These are phyloP conservation scores for Bolinopsis microptera DNA, from an alignment of 37 sponge, comb jelly and placozoan species.

Conservation along the genomic window DNA sequence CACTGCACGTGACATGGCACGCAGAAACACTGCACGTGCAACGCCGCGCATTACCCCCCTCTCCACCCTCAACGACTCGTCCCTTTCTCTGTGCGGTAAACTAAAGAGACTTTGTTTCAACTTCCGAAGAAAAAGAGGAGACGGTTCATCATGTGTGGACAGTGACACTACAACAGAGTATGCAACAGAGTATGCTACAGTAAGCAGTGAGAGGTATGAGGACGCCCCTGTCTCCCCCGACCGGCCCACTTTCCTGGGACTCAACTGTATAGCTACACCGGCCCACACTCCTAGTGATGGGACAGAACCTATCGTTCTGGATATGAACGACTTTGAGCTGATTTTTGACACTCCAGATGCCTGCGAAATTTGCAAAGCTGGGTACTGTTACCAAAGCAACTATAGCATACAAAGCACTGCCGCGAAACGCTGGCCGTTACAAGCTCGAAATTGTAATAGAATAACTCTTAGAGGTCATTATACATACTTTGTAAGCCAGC, in stretches of 20 bases:
- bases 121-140: neutral
- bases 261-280: neutral
- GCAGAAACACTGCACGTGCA: too few species aligned
- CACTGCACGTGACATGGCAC: neutral
- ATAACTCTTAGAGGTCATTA: too few species aligned
- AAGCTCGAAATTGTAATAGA: too few species aligned
- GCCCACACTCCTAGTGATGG: neutral
- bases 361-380: neutral
- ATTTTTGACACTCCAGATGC: neutral
- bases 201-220: neutral
- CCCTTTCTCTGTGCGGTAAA: neutral
- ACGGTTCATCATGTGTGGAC: neutral
- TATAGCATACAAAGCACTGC: neutral
- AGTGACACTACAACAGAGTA: neutral
- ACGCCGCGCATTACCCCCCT: neutral
- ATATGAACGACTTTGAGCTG: slow-evolving; percentile 36
- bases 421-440: too few species aligned
- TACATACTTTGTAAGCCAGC: too few species aligned
- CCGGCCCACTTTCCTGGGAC: neutral
- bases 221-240: neutral
- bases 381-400: neutral
- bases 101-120: slow-evolving; percentile 8
- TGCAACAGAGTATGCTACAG: neutral
- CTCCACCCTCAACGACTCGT: neutral
- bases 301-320: neutral